These are phyloP conservation scores for Perca flavescens DNA, from an alignment of 2,113 vertebrate genomes.

Conservation along the genomic window DNA sequence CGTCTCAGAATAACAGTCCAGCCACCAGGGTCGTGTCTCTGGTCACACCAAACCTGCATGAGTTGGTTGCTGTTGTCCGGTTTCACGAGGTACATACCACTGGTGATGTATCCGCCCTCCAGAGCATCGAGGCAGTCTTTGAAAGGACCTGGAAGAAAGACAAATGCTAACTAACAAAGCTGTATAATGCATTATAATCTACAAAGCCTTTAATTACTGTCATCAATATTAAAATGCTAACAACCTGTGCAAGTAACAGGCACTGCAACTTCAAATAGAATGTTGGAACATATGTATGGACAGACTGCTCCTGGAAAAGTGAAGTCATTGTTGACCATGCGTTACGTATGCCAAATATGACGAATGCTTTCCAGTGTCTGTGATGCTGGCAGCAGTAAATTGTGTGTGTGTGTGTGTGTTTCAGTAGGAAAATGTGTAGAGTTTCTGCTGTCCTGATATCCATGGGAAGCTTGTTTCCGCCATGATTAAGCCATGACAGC, in stretches of 20 bases:
- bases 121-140: conserved; percentile 92
- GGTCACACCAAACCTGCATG: conserved; percentile 97
- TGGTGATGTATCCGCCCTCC: conserved; percentile 89
- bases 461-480: too few relatives aligned
- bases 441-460: too few relatives aligned
- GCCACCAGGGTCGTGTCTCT: conserved; percentile 92
- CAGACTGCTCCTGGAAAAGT: conserved; percentile 32
- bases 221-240: neutral
- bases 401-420: too few relatives aligned
- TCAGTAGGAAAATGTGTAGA: too few relatives aligned
- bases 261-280: conserved; percentile 7
- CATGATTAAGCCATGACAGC: too few relatives aligned
- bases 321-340: conserved; percentile 38
- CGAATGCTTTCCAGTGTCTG: conserved; percentile 42
- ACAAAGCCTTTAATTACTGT: neutral
- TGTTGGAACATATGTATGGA: conserved; percentile 16
- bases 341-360: conserved; percentile 28
- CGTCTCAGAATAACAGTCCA: conserved; percentile 95
- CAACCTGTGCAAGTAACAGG: conserved; percentile 3
- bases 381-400: neutral
- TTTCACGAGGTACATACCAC: conserved; percentile 92
- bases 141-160: conserved; percentile 87
- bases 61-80: conserved; percentile 91
- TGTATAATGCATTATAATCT: neutral
- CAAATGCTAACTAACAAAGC: neutral